A percentile compares a stretch with the other conserved stretches of the same genome.
phyloP scores from a whole-genome alignment of 1,140 invertebrate genomes.

The Apis florea region DNA sequence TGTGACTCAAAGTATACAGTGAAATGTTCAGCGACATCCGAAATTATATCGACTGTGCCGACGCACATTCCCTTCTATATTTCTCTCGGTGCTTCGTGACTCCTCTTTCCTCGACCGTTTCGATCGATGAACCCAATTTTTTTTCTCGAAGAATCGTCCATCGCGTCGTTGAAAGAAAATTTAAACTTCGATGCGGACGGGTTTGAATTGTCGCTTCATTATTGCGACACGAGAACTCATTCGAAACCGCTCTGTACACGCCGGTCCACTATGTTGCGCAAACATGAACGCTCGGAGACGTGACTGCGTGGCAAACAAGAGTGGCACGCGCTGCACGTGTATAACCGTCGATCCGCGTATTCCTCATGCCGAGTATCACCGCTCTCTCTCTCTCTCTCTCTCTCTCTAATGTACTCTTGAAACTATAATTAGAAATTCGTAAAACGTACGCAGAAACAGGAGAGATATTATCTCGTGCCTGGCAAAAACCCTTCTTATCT shows the following conservation, averaged over 20 bases:
- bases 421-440: slow-evolving; percentile 72
- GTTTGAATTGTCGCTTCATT: slow-evolving; percentile 39
- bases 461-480: too few species aligned
- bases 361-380: slow-evolving; percentile 42
- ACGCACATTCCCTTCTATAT: slow-evolving; percentile 55
- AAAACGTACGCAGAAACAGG: background rate
- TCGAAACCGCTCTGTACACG: slow-evolving; percentile 2
- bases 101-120: too few species aligned
- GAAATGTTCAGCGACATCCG: slow-evolving; percentile 40
- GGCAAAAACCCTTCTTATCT: too few species aligned
- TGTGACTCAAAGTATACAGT: slow-evolving; percentile 6
- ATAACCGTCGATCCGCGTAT: slow-evolving; percentile 60
- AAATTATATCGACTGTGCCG: slow-evolving; percentile 69
- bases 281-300: slow-evolving; percentile 69
- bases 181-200: too few species aligned
- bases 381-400: too few species aligned
- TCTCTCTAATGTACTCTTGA: slow-evolving; percentile 63
- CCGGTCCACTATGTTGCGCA: slow-evolving; percentile 52
- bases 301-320: slow-evolving; percentile 75
- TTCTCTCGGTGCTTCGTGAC: too few species aligned
- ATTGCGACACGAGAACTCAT: slow-evolving; percentile 53
- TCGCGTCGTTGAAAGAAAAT: too few species aligned
- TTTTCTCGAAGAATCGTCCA: too few species aligned
- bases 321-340: slow-evolving; percentile 72
- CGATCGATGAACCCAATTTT: too few species aligned